Base-by-base conservation (phyloP, 2,113 vertebrate species). In the Actinemys pallida region DNA sequence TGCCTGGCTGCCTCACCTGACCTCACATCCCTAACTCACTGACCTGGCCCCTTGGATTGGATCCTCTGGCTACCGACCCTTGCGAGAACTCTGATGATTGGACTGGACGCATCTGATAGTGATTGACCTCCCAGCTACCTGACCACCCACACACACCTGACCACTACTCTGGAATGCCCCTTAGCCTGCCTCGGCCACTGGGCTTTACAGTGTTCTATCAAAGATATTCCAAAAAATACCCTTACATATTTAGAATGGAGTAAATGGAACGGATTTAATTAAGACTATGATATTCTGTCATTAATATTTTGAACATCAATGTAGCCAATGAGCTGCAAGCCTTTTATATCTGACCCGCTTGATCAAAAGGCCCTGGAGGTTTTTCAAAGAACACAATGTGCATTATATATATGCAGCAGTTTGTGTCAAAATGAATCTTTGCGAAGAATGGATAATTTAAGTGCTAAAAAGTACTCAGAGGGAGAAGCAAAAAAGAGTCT, bases 191-290 rank as follows among this genome's bases (percentile, higher is more conserved):
- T 62, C 12, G 6, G 59, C 59, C 59, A 31, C 29, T 29, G 13
- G 29, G 29, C 29, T 62, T 62, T 62, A 62, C 59, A 62, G 90
- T 65, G 91, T 87, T 90, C 90, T 91, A 91, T 92, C 88, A 97
- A 59, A 95, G 95, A 90, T 91, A 29, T 2, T 17, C 81, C 80
- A 86, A 96, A 95, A 93, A 76, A 39, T 62, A 25, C 79, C 72
- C 89, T 72, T 47, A 83, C 81, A 57, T 93, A 90, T 97, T 90
- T 93, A 95, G 93, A 91, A 81, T 31, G 19, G 50, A 91, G 45
- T 59, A 94, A 93, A 90, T 54, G 79, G 81, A 88, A 95, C 81
- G 82, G 49, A 96, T 95, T 97, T 93, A 96, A 97, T 97, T 94
- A 96, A 96, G 92, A 72, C 90, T 80, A 47, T 82, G 89, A 87